phyloP scores from a whole-genome alignment of 2,797 vertebrate species.

The Lycodopsis pacificus region DNA sequence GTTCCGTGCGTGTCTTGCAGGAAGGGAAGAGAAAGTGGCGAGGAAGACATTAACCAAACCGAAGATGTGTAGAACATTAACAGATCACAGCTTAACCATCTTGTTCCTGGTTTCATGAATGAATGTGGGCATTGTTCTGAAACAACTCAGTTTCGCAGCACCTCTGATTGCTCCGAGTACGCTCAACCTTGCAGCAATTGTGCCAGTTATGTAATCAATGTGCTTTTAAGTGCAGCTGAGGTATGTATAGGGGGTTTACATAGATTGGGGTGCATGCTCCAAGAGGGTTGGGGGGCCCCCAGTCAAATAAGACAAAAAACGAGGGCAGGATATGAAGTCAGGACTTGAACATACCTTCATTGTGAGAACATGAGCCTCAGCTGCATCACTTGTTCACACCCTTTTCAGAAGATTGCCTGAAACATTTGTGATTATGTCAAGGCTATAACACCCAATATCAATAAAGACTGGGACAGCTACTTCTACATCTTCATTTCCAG shows the following conservation, averaged over 20 bases:
- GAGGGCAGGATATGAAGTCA: conserved; percentile 78
- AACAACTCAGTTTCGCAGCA: conserved; percentile 24
- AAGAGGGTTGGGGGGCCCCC: conserved; percentile 48
- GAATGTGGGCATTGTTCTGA: conserved; percentile 55
- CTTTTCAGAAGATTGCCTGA: conserved; percentile 43
- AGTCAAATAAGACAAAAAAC: conserved; percentile 69
- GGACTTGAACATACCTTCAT: conserved; percentile 69
- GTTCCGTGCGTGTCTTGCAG: conserved; percentile 39
- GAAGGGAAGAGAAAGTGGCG: conserved; percentile 57
- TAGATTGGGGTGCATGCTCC: conserved; percentile 68
- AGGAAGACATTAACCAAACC: conserved; percentile 39
- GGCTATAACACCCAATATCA: conserved; percentile 15
- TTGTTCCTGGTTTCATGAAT: conserved; percentile 57
- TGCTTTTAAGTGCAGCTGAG: conserved; percentile 60
- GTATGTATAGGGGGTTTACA: conserved; percentile 71
- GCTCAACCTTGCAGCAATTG: conserved; percentile 19
- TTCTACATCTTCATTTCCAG: conserved; percentile 34
- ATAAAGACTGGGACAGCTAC: neutral
- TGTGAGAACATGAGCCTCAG: conserved; percentile 62
- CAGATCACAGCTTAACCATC: conserved; percentile 31
- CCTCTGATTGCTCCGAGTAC: conserved; percentile 18
- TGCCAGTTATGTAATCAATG: conserved; percentile 60
- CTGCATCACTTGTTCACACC: conserved; percentile 53
- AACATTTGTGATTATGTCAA: conserved; percentile 37
- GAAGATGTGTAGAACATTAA: conserved; percentile 55